These are phyloP conservation scores for Probosciger aterrimus DNA, from an alignment of 2,113 vertebrate genomes.

Conservation along the genomic window DNA sequence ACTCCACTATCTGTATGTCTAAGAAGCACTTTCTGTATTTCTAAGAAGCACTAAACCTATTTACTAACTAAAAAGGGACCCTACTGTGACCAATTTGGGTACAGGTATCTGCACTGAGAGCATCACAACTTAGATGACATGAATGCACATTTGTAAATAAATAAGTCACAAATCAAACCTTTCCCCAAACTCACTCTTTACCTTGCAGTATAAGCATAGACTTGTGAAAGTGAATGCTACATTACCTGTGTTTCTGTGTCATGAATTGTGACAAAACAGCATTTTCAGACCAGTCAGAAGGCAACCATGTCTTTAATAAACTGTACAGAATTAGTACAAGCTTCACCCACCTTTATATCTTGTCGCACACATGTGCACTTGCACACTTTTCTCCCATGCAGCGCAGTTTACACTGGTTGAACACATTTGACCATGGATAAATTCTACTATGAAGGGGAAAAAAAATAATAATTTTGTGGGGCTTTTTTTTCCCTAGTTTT, in stretches of 20 bases:
- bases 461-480: not conserved
- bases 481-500: not conserved
- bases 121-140: not conserved
- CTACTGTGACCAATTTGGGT: not conserved
- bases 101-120: not conserved
- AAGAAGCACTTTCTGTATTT: not conserved
- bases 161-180: not conserved
- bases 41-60: not conserved
- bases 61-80: not conserved
- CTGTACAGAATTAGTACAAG: not conserved
- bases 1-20: not conserved
- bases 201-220: not conserved
- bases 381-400: rapidly evolving
- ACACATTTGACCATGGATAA: not conserved
- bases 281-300: not conserved
- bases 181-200: not conserved
- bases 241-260: not conserved
- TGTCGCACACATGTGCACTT: not conserved
- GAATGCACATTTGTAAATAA: not conserved
- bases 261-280: not conserved
- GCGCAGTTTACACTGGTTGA: not conserved
- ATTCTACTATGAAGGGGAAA: not conserved
- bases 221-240: not conserved
- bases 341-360: not conserved
- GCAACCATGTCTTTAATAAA: not conserved